Conservation (phyloP, 2,797 vertebrate species). For the Strix occidentalis region DNA sequence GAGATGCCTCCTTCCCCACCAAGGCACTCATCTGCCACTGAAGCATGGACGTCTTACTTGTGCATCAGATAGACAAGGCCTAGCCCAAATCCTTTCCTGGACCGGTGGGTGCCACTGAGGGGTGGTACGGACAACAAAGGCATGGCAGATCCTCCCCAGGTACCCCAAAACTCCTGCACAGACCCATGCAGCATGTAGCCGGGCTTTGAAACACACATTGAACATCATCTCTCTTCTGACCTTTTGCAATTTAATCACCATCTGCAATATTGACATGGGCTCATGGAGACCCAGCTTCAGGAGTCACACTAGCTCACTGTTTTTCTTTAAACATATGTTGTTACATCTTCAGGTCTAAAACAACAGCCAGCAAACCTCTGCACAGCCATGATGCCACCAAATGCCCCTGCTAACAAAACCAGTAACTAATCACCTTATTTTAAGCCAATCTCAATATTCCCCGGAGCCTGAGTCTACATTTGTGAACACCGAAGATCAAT, state of each 20-base stretch:
- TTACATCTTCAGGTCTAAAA: not conserved
- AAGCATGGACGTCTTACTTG: not conserved
- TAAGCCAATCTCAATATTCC: not conserved
- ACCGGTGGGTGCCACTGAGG: rapidly evolving
- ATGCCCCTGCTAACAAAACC: not conserved
- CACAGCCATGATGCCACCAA: not conserved
- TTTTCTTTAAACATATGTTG: not conserved
- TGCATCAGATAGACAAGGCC: rapidly evolving
- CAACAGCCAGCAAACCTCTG: not conserved
- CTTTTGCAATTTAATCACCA: not conserved
- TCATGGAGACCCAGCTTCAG: not conserved
- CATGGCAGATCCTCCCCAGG: rapidly evolving
- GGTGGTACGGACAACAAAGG: rapidly evolving
- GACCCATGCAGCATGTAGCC: rapidly evolving
- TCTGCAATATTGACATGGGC: rapidly evolving
- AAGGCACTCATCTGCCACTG: not conserved
- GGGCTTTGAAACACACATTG: not conserved
- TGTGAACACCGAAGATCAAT: not conserved
- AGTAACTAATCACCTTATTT: not conserved
- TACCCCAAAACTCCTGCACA: not conserved
- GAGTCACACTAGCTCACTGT: not conserved
- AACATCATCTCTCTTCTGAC: not conserved
- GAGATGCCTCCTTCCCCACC: not conserved
- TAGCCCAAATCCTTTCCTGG: not conserved
- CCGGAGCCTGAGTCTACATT: not conserved